phyloP scores from a whole-genome alignment of 2,888 invertebrate species.

The Muscina levida region DNA sequence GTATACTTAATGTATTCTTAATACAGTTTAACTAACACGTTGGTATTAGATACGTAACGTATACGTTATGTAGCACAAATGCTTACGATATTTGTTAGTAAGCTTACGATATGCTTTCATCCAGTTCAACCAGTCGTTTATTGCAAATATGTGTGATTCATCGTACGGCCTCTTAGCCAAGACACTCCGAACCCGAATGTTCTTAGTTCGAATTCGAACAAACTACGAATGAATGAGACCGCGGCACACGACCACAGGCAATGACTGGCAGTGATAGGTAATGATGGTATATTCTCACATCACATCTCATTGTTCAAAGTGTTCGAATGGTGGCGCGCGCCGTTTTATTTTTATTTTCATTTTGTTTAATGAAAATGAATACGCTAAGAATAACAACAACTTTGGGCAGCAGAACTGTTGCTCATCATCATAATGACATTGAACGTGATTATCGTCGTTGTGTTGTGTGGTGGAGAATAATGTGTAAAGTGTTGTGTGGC shows the following conservation, averaged over 20 bases:
- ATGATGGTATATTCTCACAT: too few species aligned
- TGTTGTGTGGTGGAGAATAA: not conserved
- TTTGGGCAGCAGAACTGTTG: slow-evolving; percentile 48
- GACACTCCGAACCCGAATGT: slow-evolving; percentile 36
- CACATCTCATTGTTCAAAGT: too few species aligned
- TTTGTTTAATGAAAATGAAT: slow-evolving; percentile 20
- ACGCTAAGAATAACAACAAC: slow-evolving; percentile 1
- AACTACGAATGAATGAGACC: slow-evolving; percentile 20
- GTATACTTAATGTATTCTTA: slow-evolving; percentile 25
- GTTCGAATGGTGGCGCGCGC: slow-evolving; percentile 51
- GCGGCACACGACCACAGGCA: not conserved
- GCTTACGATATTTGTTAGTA: not conserved
- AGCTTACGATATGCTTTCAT: not conserved
- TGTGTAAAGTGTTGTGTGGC: slow-evolving; percentile 25
- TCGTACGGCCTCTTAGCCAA: slow-evolving; percentile 34
- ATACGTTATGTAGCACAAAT: slow-evolving; percentile 10
- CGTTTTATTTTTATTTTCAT: slow-evolving; percentile 49
- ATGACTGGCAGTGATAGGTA: too few species aligned
- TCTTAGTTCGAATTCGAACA: slow-evolving; percentile 23
- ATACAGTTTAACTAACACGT: not conserved
- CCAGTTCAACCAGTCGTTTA: not conserved
- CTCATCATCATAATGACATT: slow-evolving; percentile 49
- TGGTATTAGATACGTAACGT: not conserved
- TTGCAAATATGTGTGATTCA: not conserved
- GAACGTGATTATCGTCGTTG: slow-evolving; percentile 16